phyloP scores from a whole-genome alignment of 2,797 vertebrate species.

The Sylvilagus floridanus region DNA sequence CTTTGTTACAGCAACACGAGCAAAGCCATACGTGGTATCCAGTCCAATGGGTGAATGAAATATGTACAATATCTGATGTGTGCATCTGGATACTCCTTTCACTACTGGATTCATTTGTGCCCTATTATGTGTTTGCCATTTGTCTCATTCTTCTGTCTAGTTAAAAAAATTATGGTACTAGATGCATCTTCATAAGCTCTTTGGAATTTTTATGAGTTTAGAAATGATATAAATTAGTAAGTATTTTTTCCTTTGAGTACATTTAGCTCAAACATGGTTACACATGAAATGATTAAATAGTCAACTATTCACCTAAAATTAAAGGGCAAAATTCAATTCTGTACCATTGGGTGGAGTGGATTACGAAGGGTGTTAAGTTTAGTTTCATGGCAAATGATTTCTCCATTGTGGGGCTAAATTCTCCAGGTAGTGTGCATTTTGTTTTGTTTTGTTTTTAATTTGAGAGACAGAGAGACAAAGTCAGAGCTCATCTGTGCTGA shows the following conservation, averaged over 20 bases:
- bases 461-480: too few relatives aligned
- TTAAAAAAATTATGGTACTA: neutral
- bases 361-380: neutral
- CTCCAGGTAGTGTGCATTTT: neutral
- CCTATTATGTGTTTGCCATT: neutral
- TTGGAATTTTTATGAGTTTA: conserved; percentile 29
- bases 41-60: neutral
- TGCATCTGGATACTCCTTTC: neutral
- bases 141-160: neutral
- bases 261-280: neutral
- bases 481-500: too few relatives aligned
- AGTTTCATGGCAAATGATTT: neutral
- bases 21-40: neutral
- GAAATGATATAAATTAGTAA: neutral
- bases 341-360: neutral
- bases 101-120: neutral
- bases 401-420: neutral
- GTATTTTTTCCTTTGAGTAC: neutral
- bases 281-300: neutral
- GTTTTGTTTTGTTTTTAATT: too few relatives aligned
- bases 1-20: neutral
- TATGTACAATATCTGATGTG: accelerated
- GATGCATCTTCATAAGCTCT: neutral
- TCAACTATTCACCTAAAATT: neutral
- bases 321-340: neutral